These are phyloP conservation scores for Anaspis maculata DNA, from an alignment of 2,888 invertebrate genomes.

Conservation along the genomic window DNA sequence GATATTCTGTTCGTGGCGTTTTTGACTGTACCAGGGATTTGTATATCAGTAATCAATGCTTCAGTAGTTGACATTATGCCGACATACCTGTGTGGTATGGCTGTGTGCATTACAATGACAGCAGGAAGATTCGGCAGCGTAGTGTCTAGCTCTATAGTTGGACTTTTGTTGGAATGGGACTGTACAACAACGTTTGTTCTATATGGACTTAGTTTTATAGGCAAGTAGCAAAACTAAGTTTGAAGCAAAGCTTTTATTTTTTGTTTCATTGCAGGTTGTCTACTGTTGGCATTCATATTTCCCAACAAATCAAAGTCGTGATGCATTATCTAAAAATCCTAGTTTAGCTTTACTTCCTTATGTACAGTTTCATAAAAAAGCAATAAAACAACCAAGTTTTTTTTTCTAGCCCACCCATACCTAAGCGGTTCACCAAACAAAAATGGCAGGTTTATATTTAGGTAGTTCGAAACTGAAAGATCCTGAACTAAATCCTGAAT, in stretches of 20 bases:
- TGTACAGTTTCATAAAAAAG: too few species aligned
- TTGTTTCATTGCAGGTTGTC: conserved; percentile 9
- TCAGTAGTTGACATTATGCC: conserved; percentile 16
- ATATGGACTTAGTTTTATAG: conserved; percentile 12
- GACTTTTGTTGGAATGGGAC: conserved; percentile 16
- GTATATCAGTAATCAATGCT: conserved; percentile 24
- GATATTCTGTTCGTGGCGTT: conserved; percentile 23
- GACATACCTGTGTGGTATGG: conserved; percentile 15
- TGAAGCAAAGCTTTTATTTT: conserved; percentile 4
- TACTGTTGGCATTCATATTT: conserved; percentile 10
- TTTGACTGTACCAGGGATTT: conserved; percentile 24
- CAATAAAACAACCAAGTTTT: too few species aligned
- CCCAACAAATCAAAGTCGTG: too few species aligned
- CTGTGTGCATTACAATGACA: conserved; percentile 13
- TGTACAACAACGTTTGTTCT: conserved; percentile 13
- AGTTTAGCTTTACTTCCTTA: too few species aligned
- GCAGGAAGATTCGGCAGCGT: conserved; percentile 17
- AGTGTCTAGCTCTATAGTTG: conserved; percentile 15
- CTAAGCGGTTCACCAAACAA: too few species aligned
- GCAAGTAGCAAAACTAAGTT: conserved; percentile 7
- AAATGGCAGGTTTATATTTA: too few species aligned
- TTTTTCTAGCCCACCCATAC: too few species aligned
- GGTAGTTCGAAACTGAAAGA: too few species aligned
- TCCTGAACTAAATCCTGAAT: too few species aligned
- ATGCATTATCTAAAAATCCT: too few species aligned